Base-by-base conservation (phyloP, 2,113 vertebrate species). In the Siniperca chuatsi region DNA sequence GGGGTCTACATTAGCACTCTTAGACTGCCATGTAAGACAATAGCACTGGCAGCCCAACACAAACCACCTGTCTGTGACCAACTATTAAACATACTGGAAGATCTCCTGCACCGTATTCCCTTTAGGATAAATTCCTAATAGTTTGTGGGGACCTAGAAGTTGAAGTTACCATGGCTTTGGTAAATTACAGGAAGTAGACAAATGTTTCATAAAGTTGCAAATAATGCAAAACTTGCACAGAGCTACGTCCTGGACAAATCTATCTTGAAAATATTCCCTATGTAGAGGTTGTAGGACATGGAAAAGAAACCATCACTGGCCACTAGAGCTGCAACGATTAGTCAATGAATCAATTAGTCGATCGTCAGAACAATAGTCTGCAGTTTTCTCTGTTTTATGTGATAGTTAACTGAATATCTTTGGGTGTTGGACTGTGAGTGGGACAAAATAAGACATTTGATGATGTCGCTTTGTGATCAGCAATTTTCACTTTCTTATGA, bases 61-160 rank as follows among this genome's bases (percentile, higher is more conserved):
- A 55, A 82, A 75, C 37, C 82, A 84, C 61, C 40, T 82, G 75
- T 78, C 66, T 61, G 74, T 6, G 44, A 60, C 57, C 78, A 78
- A 62, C 83, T 81, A 77, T 44, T 62, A 2, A 57, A 55, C 42
- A 6, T 11, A 5, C 44, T 37, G 8, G 25, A 62, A 40, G 42
- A 42, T 9, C 61, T 67, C 25, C 35, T 50, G 71, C 62, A 70
- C 68, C 11, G 77, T 40, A n/a, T 46, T 40, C n/a, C 75, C 33
- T 23, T 4, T 1, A 4, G 15, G 35, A 46, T 7, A 15, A 3
- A 37, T 33, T 33, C 21, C 10, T 16, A 0, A 23, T 20, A 15
- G 16, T 46, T 66, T 21, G 6, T 25, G 8, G 50, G 44, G 16
- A 61, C 35, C 4, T 6, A 15, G 21, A 70, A 35, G 20, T 33